Conservation (phyloP, 1,140 invertebrate genomes). For the Sitobion miscanthi region DNA sequence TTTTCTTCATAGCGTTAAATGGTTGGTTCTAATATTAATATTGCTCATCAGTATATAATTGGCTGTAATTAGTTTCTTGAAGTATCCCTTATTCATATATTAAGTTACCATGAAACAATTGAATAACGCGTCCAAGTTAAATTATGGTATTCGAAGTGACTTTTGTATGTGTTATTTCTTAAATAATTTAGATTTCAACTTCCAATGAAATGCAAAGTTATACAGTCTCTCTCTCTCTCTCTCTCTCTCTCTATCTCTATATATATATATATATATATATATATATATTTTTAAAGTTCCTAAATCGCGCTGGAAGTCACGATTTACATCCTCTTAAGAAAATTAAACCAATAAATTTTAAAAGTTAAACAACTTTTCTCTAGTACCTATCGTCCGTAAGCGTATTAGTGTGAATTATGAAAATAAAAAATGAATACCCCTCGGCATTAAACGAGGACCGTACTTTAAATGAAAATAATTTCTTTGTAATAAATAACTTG, state of each 20-base stretch:
- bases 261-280: neutral
- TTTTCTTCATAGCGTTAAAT: neutral
- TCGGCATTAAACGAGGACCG: neutral
- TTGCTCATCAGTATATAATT: neutral
- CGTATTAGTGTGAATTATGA: conserved; percentile 42
- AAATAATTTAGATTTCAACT: conserved; percentile 46
- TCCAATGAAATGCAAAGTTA: conserved; percentile 11
- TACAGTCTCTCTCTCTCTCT: neutral
- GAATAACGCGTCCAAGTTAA: neutral
- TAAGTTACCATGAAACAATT: neutral
- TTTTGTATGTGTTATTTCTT: conserved; percentile 7
- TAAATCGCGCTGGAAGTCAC: conserved; percentile 8
- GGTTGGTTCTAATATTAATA: neutral
- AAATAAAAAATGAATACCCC: conserved; percentile 15
- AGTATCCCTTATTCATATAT: neutral
- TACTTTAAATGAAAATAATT: conserved; percentile 11
- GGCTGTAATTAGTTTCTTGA: neutral
- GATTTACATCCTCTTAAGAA: conserved; percentile 49
- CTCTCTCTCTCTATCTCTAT: too few species aligned
- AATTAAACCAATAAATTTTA: conserved; percentile 53
- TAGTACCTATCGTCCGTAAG: neutral
- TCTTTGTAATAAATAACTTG: neutral
- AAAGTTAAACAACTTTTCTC: conserved; percentile 46
- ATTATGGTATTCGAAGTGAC: neutral
- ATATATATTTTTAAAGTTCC: neutral